Conservation (phyloP, 2,113 vertebrate species). For the Chitala chitala region DNA sequence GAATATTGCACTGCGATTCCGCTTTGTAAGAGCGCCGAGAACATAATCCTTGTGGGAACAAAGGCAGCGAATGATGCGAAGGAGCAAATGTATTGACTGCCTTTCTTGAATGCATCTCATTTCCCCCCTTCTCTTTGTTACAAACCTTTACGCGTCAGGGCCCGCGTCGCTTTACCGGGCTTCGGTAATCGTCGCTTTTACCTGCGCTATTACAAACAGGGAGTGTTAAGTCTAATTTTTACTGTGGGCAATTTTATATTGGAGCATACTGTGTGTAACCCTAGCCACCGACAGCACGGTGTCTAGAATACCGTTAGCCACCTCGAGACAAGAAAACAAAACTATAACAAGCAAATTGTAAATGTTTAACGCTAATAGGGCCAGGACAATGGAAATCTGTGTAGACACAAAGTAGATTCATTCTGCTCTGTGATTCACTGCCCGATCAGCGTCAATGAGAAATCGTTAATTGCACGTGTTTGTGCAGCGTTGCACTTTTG, state of each 20-base stretch:
- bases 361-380: not conserved
- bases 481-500: constrained; percentile 38
- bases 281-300: not conserved
- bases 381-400: not conserved
- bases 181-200: not conserved
- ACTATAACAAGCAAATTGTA: not conserved
- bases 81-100: constrained; percentile 43
- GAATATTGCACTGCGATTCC: constrained; percentile 42
- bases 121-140: constrained; percentile 45
- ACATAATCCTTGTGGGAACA: constrained; percentile 49
- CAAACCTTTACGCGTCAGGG: constrained; percentile 50
- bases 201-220: not conserved
- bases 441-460: not conserved
- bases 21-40: constrained; percentile 40
- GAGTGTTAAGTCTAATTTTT: not conserved
- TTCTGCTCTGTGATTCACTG: not conserved
- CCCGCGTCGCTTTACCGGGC: constrained; percentile 49
- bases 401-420: not conserved
- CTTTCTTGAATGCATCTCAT: constrained; percentile 53
- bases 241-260: not conserved
- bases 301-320: no score
- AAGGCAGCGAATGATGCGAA: constrained; percentile 40
- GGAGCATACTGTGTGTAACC: not conserved
- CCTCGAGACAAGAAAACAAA: not conserved
- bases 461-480: constrained; percentile 1